Conservation (phyloP, 2,888 invertebrate species). For the Drosophila dives region DNA sequence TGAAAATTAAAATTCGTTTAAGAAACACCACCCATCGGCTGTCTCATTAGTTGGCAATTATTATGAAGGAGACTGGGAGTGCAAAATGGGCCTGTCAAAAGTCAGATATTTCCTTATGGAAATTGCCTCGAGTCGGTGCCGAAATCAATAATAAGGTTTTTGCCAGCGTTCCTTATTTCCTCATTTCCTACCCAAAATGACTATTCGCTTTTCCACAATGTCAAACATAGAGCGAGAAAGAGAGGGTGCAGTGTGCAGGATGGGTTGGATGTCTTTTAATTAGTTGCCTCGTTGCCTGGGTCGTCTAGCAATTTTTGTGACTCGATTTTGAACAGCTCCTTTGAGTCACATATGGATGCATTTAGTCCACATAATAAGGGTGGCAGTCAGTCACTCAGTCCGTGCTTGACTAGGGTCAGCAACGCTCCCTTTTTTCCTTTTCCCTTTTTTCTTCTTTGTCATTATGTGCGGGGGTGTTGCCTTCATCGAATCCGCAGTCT, state of each 20-base stretch:
- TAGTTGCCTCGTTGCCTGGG: constrained; percentile 42
- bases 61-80: constrained; percentile 25
- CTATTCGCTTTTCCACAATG: constrained; percentile 49
- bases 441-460: background rate
- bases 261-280: constrained; percentile 48
- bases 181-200: constrained; percentile 48
- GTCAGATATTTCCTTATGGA: constrained; percentile 67
- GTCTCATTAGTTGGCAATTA: constrained; percentile 66
- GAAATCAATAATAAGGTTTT: constrained; percentile 54
- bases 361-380: constrained; percentile 29
- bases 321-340: constrained; percentile 23
- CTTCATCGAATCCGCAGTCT: constrained; percentile 9
- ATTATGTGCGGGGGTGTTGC: background rate
- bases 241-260: background rate
- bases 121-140: constrained; percentile 42
- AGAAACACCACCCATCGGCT: background rate
- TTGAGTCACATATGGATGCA: constrained; percentile 34
- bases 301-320: constrained; percentile 34
- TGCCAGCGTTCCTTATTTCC: constrained; percentile 26
- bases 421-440: background rate
- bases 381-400: constrained; percentile 18
- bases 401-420: constrained; percentile 37
- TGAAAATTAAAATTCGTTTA: constrained; percentile 44
- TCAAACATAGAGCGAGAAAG: background rate
- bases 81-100: constrained; percentile 63